Evolutionary conservation across 1,140 invertebrate genomes (phyloP), one percentile per base, ranked within the genome.

Genomic region (Panagrolaimus sp.): DNA sequence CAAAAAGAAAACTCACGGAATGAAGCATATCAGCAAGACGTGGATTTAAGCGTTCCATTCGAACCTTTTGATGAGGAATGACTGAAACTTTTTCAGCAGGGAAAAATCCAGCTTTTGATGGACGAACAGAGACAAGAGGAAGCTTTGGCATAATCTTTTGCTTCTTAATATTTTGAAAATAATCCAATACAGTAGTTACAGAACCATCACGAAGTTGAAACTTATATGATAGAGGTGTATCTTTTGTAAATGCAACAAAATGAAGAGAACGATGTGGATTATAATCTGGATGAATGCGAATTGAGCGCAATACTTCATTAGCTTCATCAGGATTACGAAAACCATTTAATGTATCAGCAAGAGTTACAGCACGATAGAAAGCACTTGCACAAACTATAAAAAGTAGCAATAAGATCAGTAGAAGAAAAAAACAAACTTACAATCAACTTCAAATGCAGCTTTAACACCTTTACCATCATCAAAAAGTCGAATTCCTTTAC

Each of bases 251-350:
- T 9, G 1, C 3, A 3, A 5, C 20, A 27, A 57, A 57, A 27
- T 57, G 11, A 27, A 57, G n/a, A 57, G 51, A 57, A n/a, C 51
- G 51, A 57, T 57, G 11, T 1, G n/a, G 13, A 16, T 57, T 57
- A 16, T 57, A 57, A 13, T 20, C 20, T 11, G 51, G 51, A 27
- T 4, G 5, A 5, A 16, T 27, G 5, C 51, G 51, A 13, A 16
- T 5, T 5, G 14, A 14, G 11, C 20, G 51, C 9, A 20, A 8
- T 11, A 57, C 13, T 27, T 57, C 51, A 27, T 57, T 57, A 11
- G 51, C 51, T 4, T 57, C 51, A 20, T 13, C 9, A 25, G 20
- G 9, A 20, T 23, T 13, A 27, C 16, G 51, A 27, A 57, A 57
- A 20, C 27, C 20, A 3, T 27, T 20, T 9, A 57, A 11, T 11